phyloP scores from a whole-genome alignment of 2,888 invertebrate genomes.

The Cryptocephalus moraei region DNA sequence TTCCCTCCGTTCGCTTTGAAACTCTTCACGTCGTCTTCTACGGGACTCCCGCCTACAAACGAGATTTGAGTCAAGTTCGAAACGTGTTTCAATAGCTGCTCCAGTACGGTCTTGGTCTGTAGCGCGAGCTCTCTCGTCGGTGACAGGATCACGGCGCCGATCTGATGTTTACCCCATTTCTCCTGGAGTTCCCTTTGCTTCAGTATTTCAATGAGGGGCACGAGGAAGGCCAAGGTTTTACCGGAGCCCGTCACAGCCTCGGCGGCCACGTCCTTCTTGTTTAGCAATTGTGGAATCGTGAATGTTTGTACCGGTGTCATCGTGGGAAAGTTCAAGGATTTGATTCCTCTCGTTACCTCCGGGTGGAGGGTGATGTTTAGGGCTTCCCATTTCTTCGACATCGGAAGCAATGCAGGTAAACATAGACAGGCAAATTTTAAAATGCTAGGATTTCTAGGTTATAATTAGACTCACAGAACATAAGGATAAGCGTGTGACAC shows the following conservation, averaged over 20 bases:
- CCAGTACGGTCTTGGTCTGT: constrained; percentile 68
- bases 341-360: constrained; percentile 39
- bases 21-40: constrained; percentile 62
- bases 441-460: too few species aligned
- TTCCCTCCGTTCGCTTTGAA: constrained; percentile 64
- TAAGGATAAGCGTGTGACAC: too few species aligned
- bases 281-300: constrained; percentile 77
- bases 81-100: constrained; percentile 40
- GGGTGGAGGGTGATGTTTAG: constrained; percentile 37
- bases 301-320: constrained; percentile 69
- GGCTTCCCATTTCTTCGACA: constrained; percentile 40
- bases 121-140: constrained; percentile 92
- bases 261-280: constrained; percentile 92
- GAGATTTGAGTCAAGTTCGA: constrained; percentile 46
- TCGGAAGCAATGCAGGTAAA: too few species aligned
- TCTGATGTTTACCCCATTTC: constrained; percentile 59
- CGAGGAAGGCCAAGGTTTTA: constrained; percentile 91
- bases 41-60: constrained; percentile 73
- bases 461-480: too few species aligned
- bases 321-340: constrained; percentile 42
- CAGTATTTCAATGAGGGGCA: constrained; percentile 84
- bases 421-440: too few species aligned
- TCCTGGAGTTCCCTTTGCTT: constrained; percentile 49
- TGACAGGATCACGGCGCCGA: constrained; percentile 85
- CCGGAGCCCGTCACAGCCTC: constrained; percentile 97